Percentiles rank a stretch among this genome's conserved stretches.
Evolutionary conservation across 2,888 invertebrate species (phyloP).

Genomic region (Nomada flava): DNA sequence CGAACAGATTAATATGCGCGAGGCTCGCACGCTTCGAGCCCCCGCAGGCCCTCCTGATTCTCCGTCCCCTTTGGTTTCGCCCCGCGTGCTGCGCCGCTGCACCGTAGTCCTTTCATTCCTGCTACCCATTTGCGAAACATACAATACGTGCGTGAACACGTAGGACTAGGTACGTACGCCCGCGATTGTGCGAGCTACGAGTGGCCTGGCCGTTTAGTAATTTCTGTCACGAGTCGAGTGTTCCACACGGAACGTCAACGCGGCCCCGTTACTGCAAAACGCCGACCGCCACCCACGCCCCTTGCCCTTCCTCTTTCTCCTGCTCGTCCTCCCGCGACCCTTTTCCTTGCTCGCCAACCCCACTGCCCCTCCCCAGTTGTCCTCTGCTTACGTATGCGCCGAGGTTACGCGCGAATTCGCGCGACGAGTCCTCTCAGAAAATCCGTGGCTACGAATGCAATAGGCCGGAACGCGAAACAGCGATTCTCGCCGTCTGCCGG

Average conservation of each 20-base stretch:
- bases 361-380: constrained; percentile 7
- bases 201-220: constrained; percentile 79
- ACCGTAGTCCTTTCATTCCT: constrained; percentile 60
- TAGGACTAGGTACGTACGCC: constrained; percentile 55
- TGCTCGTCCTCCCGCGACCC: not conserved
- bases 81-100: constrained; percentile 36
- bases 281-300: constrained; percentile 22
- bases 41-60: constrained; percentile 61
- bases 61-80: constrained; percentile 64
- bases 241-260: constrained; percentile 74
- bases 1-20: constrained; percentile 83
- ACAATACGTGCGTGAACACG: constrained; percentile 64
- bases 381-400: constrained; percentile 66
- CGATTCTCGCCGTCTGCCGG: not conserved
- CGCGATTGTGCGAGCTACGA: constrained; percentile 64
- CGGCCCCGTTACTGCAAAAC: constrained; percentile 72
- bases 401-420: constrained; percentile 56
- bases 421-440: constrained; percentile 69
- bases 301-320: not conserved
- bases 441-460: constrained; percentile 53
- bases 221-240: constrained; percentile 84
- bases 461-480: constrained; percentile 8
- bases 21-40: constrained; percentile 73
- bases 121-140: constrained; percentile 60
- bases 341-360: constrained; percentile 5